Evolutionary conservation across 1,140 invertebrate genomes (phyloP).

Genomic region (Thaumetopoea pityocampa): DNA sequence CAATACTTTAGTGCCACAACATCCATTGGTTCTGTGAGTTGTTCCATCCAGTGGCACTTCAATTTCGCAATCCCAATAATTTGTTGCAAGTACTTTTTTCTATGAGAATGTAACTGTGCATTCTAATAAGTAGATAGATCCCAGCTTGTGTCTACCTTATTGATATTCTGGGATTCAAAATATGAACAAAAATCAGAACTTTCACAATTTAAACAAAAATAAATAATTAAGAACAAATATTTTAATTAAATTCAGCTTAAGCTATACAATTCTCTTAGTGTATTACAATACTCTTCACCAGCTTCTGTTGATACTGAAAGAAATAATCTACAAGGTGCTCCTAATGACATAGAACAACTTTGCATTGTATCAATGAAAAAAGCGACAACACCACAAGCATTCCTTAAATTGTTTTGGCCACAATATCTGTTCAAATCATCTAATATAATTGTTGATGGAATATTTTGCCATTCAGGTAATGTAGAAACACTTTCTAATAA

Average conservation of each 20-base stretch:
- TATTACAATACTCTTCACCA: constrained; percentile 42
- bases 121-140: too few species aligned
- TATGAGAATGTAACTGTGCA: too few species aligned
- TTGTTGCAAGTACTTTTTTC: too few species aligned
- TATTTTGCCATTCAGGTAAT: constrained; percentile 52
- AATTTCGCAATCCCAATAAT: too few species aligned
- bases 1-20: too few species aligned
- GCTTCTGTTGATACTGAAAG: constrained; percentile 39
- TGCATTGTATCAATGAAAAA: constrained; percentile 38
- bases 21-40: too few species aligned
- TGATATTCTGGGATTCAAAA: too few species aligned
- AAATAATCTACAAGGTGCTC: constrained; percentile 33
- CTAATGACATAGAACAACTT: constrained; percentile 35
- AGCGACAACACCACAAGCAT: constrained; percentile 50
- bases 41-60: too few species aligned
- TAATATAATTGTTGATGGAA: constrained; percentile 59
- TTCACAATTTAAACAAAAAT: neutral
- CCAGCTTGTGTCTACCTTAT: too few species aligned
- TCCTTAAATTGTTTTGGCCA: constrained; percentile 38
- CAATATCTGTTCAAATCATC: constrained; percentile 53
- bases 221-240: constrained; percentile 3
- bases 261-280: constrained; percentile 39
- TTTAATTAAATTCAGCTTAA: constrained; percentile 2
- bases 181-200: too few species aligned
- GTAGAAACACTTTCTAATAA: constrained; percentile 49